A percentile compares a stretch with the other conserved stretches of the same genome.
Evolutionary conservation across 2,888 invertebrate species (phyloP).

Genomic region (Hydroisotoma schaefferi): DNA sequence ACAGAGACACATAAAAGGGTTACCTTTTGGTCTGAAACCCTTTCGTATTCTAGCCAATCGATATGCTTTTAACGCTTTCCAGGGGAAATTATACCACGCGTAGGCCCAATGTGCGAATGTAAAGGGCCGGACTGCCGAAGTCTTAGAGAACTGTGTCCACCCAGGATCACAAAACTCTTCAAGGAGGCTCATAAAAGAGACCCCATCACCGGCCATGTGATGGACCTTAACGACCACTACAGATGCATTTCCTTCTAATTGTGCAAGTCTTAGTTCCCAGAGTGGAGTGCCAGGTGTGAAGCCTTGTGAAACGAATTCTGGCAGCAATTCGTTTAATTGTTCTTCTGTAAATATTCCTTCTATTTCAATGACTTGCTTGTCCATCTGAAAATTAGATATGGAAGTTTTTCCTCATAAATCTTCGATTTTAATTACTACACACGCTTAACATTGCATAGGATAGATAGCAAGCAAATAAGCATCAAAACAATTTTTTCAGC

Average conservation of each 20-base stretch:
- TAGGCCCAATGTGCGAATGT: conserved; percentile 43
- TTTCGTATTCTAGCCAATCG: conserved; percentile 43
- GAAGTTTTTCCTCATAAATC: no score
- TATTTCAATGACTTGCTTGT: conserved; percentile 32
- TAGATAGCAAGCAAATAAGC: no score
- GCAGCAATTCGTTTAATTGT: conserved; percentile 38
- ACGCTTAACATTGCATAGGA: no score
- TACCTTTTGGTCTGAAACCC: conserved; percentile 45
- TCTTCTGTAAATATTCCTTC: conserved; percentile 31
- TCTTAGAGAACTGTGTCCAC: conserved; percentile 40
- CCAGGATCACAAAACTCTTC: conserved; percentile 43
- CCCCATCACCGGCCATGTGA: conserved; percentile 46
- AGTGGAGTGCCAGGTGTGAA: conserved; percentile 35
- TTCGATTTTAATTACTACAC: no score
- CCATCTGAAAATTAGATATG: conserved; percentile 29
- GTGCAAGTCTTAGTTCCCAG: conserved; percentile 39
- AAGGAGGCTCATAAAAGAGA: conserved; percentile 46
- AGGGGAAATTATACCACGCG: conserved; percentile 47
- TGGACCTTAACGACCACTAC: conserved; percentile 44
- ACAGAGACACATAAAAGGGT: no score
- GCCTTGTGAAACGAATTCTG: conserved; percentile 37
- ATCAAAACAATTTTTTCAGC: no score
- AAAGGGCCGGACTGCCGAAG: conserved; percentile 33
- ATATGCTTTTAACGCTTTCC: conserved; percentile 45
- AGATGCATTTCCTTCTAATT: conserved; percentile 37